Base-by-base conservation (phyloP, 2,113 vertebrate species). In the Rhizomys pruinosus region DNA sequence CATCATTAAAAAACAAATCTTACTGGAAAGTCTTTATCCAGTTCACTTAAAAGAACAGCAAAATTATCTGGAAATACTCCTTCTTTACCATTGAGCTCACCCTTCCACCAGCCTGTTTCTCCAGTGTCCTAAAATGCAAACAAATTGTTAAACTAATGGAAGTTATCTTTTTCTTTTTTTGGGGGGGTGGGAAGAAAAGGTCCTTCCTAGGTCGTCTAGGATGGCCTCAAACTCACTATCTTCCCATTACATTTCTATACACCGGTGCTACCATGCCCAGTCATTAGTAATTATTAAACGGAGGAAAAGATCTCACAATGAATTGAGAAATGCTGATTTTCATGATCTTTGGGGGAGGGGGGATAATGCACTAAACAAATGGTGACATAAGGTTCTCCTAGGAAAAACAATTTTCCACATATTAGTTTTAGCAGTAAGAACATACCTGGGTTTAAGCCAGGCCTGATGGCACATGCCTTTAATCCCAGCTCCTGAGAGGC, bases 51-150 rank as follows among this genome's bases (percentile, higher is more conserved):
- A 94, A 98, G 96, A 97, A 97, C 5, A 74, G 99, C 99, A 97
- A 99, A 99, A 96, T 99, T 99, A 95, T 99, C 99, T 71, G 99
- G 99, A 96, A 99, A 99, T 77, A 99, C 98, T 7, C 99, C 99
- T 96, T 99, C 98, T 98, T 96, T 99, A 59, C 99, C 99, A 66
- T 97, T 98, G 29, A 99, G 94, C 89, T 99, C 99, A 71, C 99
- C 99, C 97, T 97, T 99, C 99, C 99, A 99, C 99, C 99, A 99
- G 91, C 99, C 99, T 2, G 97, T 92, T 91, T 99, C 99, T 78
- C 99, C 99, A 69, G 99, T 99, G 84, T 99, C 99, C 99, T 99
- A 97, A 95, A 97, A 97, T 94, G 78, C n/a, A 97, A 87, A 90
- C 61, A 89, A 89, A 79, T 19, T 27, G 76, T 32, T 20, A 93